These are phyloP conservation scores for Rhingia rostrata DNA, from an alignment of 2,888 invertebrate species.

Conservation along the genomic window DNA sequence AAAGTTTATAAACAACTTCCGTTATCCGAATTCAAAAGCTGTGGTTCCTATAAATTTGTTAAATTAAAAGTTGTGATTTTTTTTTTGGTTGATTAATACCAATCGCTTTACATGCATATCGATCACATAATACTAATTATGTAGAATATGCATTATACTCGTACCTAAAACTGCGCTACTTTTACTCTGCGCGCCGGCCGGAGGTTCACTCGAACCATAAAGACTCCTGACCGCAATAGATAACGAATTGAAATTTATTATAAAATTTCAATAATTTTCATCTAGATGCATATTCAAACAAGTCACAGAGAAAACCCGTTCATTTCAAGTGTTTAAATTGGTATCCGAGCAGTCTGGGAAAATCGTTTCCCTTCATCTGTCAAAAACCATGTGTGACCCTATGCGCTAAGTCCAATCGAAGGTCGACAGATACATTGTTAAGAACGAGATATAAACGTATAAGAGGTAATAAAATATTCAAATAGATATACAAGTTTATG, in stretches of 20 bases:
- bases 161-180: no score
- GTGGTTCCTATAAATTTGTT: constrained; percentile 51
- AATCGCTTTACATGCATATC: constrained; percentile 17
- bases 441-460: constrained; percentile 2
- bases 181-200: no score
- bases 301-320: constrained; percentile 29
- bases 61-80: constrained; percentile 35
- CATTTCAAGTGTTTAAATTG: not conserved
- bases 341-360: constrained; percentile 19
- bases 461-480: constrained; percentile 22
- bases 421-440: constrained; percentile 39
- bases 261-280: constrained; percentile 24
- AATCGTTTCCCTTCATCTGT: constrained; percentile 49
- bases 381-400: constrained; percentile 14
- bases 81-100: constrained; percentile 7
- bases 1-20: constrained; percentile 14
- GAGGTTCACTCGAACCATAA: constrained; percentile 24
- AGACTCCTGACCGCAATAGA: constrained; percentile 43
- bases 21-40: constrained; percentile 56
- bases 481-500: constrained; percentile 27
- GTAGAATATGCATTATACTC: not conserved
- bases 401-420: constrained; percentile 42
- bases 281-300: constrained; percentile 24
- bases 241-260: constrained; percentile 37
- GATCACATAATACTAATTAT: constrained; percentile 10